Percentiles rank a stretch among this genome's conserved stretches.
phyloP scores from a whole-genome alignment of 2,797 vertebrate species.

The Anguilla marmorata region DNA sequence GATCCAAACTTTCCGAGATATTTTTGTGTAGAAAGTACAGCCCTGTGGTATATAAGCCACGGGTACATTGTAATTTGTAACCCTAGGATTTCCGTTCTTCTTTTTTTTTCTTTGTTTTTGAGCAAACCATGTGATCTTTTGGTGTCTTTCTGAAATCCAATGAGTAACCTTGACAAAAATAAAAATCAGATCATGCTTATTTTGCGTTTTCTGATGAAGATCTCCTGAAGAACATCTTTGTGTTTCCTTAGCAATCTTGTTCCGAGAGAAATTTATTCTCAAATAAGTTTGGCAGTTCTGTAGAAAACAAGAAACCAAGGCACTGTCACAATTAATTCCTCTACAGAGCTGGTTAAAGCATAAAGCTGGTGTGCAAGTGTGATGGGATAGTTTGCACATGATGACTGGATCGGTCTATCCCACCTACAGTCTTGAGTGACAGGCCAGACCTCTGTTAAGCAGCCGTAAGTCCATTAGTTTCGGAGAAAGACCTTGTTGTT shows the following conservation, averaged over 20 bases:
- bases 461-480: not conserved
- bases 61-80: not conserved
- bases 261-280: not conserved
- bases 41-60: not conserved
- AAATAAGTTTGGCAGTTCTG: not conserved
- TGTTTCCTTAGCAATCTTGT: not conserved
- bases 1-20: not conserved
- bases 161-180: not conserved
- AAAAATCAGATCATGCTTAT: not conserved
- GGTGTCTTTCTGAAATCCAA: not conserved
- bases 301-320: not conserved
- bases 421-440: not conserved
- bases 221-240: not conserved
- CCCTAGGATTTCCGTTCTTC: not conserved
- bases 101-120: not conserved
- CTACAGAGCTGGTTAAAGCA: not conserved
- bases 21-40: not conserved
- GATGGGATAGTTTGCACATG: not conserved
- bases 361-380: not conserved
- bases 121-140: not conserved
- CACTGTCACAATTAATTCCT: not conserved
- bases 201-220: not conserved
- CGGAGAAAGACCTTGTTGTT: slow-evolving; percentile 4
- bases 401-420: not conserved
- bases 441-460: not conserved